A percentile compares a stretch with the other conserved stretches of the same genome.
phyloP scores from a whole-genome alignment of 2,888 invertebrate genomes.

The Apocheima hispidaria region DNA sequence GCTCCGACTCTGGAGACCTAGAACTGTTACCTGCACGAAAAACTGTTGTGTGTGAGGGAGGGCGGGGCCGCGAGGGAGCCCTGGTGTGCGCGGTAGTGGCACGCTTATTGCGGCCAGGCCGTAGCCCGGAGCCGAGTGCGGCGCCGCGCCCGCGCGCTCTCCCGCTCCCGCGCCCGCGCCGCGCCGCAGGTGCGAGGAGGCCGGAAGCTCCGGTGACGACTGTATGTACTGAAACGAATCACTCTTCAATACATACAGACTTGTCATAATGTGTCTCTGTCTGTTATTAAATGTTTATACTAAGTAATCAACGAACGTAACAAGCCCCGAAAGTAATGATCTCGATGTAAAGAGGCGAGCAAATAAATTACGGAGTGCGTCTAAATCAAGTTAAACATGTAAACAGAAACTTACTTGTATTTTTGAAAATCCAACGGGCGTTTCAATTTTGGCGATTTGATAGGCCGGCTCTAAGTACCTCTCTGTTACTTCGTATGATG shows the following conservation, averaged over 20 bases:
- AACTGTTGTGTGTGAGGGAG: constrained; percentile 61
- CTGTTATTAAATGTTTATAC: neutral
- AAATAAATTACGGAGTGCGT: no score
- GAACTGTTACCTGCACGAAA: constrained; percentile 17
- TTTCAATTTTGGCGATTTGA: constrained; percentile 67
- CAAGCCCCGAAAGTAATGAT: no score
- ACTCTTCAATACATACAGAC: neutral
- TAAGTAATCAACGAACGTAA: neutral
- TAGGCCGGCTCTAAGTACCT: constrained; percentile 65
- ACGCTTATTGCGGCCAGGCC: constrained; percentile 75
- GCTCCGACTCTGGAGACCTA: no score
- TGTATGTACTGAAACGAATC: constrained; percentile 52
- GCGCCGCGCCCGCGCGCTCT: constrained; percentile 71
- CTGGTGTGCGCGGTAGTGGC: constrained; percentile 74
- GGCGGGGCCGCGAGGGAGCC: constrained; percentile 72
- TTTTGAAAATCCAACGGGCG: constrained; percentile 77
- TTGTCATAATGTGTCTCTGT: neutral
- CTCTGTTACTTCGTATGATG: constrained; percentile 77
- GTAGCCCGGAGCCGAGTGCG: constrained; percentile 76
- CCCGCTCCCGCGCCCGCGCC: no score
- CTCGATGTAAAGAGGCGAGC: no score
- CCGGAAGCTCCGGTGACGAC: constrained; percentile 73
- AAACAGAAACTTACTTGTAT: constrained; percentile 58
- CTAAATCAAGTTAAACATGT: neutral
- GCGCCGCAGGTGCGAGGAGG: constrained; percentile 63